Evolutionary conservation across 2,797 vertebrate genomes (phyloP).

Genomic region (Liasis olivaceus): DNA sequence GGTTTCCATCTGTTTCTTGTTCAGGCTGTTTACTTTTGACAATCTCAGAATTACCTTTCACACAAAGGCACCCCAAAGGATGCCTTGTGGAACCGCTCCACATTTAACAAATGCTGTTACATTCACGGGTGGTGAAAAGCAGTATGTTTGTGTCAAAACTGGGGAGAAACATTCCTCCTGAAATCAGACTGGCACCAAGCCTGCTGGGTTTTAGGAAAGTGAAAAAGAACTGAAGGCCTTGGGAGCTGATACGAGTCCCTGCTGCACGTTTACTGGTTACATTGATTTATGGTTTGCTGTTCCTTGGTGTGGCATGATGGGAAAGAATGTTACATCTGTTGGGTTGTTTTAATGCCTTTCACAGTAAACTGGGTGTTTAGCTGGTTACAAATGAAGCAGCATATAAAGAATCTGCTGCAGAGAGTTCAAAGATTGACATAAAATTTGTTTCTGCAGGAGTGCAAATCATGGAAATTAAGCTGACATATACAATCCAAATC

Average conservation of each 20-base stretch:
- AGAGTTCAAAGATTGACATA: neutral
- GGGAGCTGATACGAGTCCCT: too few species aligned
- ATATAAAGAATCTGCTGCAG: neutral
- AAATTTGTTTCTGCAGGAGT: neutral
- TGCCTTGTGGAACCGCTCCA: neutral
- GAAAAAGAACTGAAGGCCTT: too few species aligned
- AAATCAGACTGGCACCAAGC: too few species aligned
- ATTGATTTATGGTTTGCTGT: neutral
- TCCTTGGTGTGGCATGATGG: neutral
- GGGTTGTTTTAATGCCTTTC: neutral
- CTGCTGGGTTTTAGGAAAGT: too few species aligned
- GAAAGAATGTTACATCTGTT: neutral
- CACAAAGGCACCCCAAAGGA: accelerated
- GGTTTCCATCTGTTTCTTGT: too few species aligned
- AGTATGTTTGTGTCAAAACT: neutral
- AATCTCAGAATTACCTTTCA: too few species aligned
- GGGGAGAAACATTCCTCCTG: too few species aligned
- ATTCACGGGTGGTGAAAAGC: neutral
- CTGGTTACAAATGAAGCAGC: too few species aligned
- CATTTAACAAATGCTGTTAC: neutral
- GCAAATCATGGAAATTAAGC: neutral
- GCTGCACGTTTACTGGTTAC: neutral
- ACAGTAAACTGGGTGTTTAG: neutral
- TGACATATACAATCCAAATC: neutral
- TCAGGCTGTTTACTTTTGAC: too few species aligned